phyloP scores from a whole-genome alignment of 2,113 vertebrate genomes.

The Scopus umbretta region DNA sequence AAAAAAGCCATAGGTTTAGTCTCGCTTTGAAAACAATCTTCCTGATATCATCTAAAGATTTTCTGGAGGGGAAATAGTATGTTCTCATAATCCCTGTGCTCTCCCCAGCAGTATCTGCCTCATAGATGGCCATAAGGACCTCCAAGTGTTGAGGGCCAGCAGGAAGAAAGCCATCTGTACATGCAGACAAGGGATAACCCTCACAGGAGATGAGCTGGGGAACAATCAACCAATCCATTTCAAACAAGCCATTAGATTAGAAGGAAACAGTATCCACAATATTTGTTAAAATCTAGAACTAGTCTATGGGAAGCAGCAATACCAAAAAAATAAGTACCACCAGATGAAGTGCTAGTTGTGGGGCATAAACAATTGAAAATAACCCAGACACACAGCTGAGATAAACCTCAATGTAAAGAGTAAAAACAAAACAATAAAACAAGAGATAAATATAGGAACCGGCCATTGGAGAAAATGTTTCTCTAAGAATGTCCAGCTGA shows the following conservation, averaged over 20 bases:
- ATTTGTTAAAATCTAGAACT: background rate
- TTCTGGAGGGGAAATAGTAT: background rate
- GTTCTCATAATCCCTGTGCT: background rate
- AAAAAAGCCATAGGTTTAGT: background rate
- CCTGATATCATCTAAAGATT: background rate
- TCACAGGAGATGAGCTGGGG: background rate
- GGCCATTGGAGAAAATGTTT: background rate
- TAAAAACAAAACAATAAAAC: background rate
- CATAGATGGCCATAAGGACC: background rate
- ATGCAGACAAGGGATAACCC: background rate
- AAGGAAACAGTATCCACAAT: background rate
- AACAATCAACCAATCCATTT: background rate
- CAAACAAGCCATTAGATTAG: background rate
- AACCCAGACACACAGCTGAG: background rate
- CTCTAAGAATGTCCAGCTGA: background rate
- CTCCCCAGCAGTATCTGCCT: background rate
- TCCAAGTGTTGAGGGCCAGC: background rate
- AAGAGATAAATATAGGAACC: background rate
- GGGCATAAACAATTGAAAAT: background rate
- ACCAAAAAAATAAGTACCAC: background rate
- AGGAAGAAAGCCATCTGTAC: background rate
- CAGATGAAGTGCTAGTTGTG: background rate
- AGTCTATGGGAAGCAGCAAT: background rate
- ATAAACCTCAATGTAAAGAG: background rate
- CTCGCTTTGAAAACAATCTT: background rate